Evolutionary conservation across 2,797 vertebrate genomes (phyloP), one percentile per base, ranked within the genome.

Genomic region (Intellagama lesueurii): DNA sequence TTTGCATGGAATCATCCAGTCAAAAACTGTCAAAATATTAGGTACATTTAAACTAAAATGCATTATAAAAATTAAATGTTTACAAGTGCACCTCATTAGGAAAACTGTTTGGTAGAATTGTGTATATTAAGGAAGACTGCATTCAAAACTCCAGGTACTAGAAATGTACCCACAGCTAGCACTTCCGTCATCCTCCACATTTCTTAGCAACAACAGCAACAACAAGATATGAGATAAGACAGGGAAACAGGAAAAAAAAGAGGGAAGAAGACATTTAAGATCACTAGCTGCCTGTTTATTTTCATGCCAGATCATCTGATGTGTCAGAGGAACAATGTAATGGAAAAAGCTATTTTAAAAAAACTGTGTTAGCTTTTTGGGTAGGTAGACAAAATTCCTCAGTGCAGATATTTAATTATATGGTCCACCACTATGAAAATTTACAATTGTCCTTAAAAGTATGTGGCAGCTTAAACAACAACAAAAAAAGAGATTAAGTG

Each of bases 391-490:
- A 0, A 76, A 0, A 0, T 85, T 81, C 19, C 86, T 85, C 72
- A 89, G 66, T 90, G 84, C 44, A 49, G 5, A 22, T 40, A 84
- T 83, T 85, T 91, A 83, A 89, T 93, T 92, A 81, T 89, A 72
- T 72, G 68, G 60, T 76, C 76, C 35, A 85, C 26, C 83, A 22
- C 3, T 47, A 28, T 24, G 83, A 49, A 92, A 91, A 22, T 92
- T 91, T 92, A 86, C 90, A 91, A 92, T 88, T 92, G 52, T 73
- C 44, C 40, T 30, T 40, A 92, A 83, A 91, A 92, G 89, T 70
- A 86, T 88, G n/a, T 91, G 91, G 92, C 88, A 90, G 90, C 76
- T 90, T 91, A 87, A 90, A 64, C 17, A 22, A 64, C 16, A 12
- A 64, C 16, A 64, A 64, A 64, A 64, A 17, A 83, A 86, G 88